These are phyloP conservation scores for Octopus bimaculoides DNA, from an alignment of 1,140 invertebrate species.

Conservation along the genomic window DNA sequence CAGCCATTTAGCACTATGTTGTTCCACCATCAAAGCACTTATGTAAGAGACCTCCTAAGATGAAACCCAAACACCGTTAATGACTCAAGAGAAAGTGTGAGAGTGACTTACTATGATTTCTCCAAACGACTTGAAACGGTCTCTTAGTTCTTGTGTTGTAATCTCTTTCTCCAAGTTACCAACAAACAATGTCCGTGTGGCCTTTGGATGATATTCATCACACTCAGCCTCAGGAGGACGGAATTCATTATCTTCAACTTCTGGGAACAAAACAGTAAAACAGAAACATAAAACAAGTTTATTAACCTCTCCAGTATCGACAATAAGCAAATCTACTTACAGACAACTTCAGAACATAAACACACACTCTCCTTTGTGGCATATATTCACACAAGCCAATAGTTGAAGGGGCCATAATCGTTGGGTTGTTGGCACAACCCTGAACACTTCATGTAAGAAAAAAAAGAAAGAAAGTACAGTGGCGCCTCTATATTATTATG, in stretches of 20 bases:
- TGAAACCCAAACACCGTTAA: background rate
- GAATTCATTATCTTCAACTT: slow-evolving; percentile 84
- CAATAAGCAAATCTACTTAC: no score
- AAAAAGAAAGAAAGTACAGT: no score
- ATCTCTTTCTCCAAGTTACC: slow-evolving; percentile 95
- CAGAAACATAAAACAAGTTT: no score
- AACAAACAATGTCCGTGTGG: slow-evolving; percentile 81
- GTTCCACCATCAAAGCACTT: background rate
- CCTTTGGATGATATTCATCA: slow-evolving; percentile 93
- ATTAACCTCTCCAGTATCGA: no score
- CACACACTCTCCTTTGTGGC: no score
- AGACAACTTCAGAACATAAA: no score
- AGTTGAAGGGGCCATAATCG: no score
- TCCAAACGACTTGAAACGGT: slow-evolving; percentile 90
- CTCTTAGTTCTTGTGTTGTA: slow-evolving; percentile 79
- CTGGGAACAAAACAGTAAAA: slow-evolving; percentile 45
- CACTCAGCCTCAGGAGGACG: slow-evolving; percentile 90
- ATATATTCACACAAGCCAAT: no score
- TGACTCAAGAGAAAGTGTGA: no score
- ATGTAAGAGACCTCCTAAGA: background rate
- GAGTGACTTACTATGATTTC: slow-evolving; percentile 80
- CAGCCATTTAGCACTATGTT: background rate
- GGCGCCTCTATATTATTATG: no score
- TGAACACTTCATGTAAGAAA: no score
- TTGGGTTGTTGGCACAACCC: no score